Base-by-base conservation (phyloP, 2,113 vertebrate genomes). In the Lutjanus erythropterus region DNA sequence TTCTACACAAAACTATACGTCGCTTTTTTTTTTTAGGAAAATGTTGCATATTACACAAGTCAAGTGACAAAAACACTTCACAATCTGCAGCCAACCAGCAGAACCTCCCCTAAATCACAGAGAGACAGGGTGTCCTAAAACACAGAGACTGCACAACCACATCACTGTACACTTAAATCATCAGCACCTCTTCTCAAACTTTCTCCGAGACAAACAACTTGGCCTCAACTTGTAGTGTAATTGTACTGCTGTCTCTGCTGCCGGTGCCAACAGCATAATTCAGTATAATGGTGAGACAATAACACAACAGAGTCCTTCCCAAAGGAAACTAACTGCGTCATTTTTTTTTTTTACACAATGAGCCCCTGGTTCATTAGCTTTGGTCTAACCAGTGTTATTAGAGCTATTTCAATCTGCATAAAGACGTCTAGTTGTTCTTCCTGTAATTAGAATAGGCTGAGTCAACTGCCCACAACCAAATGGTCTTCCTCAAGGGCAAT, bases 401-500 rank as follows among this genome's bases (percentile, higher is more conserved):
- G 67, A 73, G 49, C 78, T 3, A 67, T 59, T 77, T 67, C 25
- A 83, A 85, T 85, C 60, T 69, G 52, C 65, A 65, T 67, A 31
- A 56, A 78, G 33, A 81, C 16, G 75, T 67, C 84, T 52, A 15
- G 72, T 53, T 33, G 49, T 42, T 85, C 83, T 75, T 84, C 80
- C 77, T 78, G 80, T 83, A 79, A 81, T 88, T 84, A 89, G 60
- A 56, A 70, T 8, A 25, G 73, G 75, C 60, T 59, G 87, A 84
- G 72, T 85, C 84, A 83, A 75, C 71, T 35, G 59, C 75, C 80
- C 73, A 41, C 68, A 65, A 71, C 74, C 83, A 84, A 90, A 88
- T 80, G 78, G 75, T 86, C 78, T 79, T 91, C 85, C 85, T 85
- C 65, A 78, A 81, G 86, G 70, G 75, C 84, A 83, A 79, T 78